phyloP scores from a whole-genome alignment of 1,140 invertebrate genomes.

The Aphaenogaster rudis region DNA sequence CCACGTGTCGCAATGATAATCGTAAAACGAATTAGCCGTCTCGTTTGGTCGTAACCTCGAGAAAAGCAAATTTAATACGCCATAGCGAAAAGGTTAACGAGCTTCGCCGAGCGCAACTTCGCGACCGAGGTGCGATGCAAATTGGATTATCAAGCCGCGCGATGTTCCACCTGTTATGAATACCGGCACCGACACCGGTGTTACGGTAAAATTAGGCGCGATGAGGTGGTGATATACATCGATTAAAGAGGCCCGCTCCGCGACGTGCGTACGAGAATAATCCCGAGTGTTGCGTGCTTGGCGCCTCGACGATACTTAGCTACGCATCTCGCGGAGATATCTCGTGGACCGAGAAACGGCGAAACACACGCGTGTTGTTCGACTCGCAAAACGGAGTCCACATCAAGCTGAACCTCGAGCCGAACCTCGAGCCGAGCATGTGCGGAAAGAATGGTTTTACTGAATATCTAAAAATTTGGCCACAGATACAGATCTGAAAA shows the following conservation, averaged over 20 bases:
- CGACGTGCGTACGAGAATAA: conserved; percentile 46
- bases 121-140: conserved; percentile 6
- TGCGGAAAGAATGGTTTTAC: no score
- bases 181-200: not conserved
- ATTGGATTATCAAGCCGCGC: conserved; percentile 35
- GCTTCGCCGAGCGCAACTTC: conserved; percentile 11
- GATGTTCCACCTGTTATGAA: conserved; percentile 53
- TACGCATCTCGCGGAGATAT: not conserved
- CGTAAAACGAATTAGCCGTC: conserved; percentile 3
- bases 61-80: conserved; percentile 27
- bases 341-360: not conserved
- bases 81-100: conserved; percentile 40
- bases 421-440: no score
- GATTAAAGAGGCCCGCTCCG: not conserved
- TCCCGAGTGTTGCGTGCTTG: not conserved
- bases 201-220: conserved; percentile 42
- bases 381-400: not conserved
- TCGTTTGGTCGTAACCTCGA: conserved; percentile 42
- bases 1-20: not conserved
- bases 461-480: no score
- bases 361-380: not conserved
- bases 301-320: not conserved
- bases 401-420: no score
- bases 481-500: no score
- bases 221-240: not conserved